Evolutionary conservation across 2,888 invertebrate species (phyloP).

Genomic region (Drosophila sordidapex): DNA sequence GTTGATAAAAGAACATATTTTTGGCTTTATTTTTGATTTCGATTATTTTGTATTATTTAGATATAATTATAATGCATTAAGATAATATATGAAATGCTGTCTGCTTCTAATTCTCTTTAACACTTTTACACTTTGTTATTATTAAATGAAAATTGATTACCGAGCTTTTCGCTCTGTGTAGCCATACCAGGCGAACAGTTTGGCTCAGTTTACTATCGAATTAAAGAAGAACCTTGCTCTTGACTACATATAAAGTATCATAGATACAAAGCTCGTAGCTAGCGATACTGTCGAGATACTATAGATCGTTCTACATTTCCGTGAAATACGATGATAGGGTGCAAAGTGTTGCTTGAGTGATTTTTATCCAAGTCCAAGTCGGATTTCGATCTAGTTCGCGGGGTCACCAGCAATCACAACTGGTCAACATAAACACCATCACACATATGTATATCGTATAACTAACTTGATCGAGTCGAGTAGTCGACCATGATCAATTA

Average conservation of each 20-base stretch:
- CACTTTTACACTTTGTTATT: not conserved
- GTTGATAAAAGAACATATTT: no score
- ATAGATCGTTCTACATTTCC: slow-evolving; percentile 10
- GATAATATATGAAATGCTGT: not conserved
- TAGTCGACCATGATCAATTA: slow-evolving; percentile 6
- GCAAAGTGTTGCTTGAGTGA: not conserved
- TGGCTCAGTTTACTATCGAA: slow-evolving; percentile 10
- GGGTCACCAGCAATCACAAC: slow-evolving; percentile 25
- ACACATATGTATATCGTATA: not conserved
- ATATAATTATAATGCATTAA: not conserved
- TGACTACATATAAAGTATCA: not conserved
- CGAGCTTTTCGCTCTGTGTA: not conserved
- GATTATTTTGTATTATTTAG: not conserved
- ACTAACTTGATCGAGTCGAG: slow-evolving; percentile 14
- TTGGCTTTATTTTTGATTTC: no score
- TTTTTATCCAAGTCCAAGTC: not conserved
- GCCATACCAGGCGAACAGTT: not conserved
- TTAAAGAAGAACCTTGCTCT: slow-evolving; percentile 11
- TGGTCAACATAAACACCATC: not conserved
- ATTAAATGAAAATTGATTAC: not conserved
- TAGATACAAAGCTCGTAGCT: not conserved
- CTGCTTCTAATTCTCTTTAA: not conserved
- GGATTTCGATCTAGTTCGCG: not conserved
- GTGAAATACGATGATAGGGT: not conserved
- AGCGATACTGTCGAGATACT: not conserved